Conservation (phyloP, 1,140 invertebrate species). For the Platorchestia sp. region DNA sequence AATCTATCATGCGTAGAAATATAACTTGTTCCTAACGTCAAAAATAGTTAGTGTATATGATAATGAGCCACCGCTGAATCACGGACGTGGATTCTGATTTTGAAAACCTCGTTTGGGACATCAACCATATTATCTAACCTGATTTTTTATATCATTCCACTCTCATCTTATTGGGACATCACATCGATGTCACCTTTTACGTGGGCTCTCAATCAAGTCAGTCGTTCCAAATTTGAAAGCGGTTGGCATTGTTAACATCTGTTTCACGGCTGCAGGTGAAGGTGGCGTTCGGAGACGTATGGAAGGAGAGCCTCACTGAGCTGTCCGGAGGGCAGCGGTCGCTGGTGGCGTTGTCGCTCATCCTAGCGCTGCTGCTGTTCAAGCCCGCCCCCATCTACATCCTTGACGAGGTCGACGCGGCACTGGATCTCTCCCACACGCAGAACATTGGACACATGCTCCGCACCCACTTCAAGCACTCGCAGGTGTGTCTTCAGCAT, state of each 20-base stretch:
- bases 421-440: constrained; percentile 97
- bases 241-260: background rate
- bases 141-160: background rate
- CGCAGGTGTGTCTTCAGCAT: constrained; percentile 78
- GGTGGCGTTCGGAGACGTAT: constrained; percentile 92
- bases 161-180: background rate
- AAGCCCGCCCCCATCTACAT: constrained; percentile 99
- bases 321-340: constrained; percentile 97
- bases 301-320: constrained; percentile 97
- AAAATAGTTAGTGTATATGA: too few species aligned
- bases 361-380: constrained; percentile 95
- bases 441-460: constrained; percentile 99
- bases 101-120: background rate
- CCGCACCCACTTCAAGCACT: constrained; percentile 92
- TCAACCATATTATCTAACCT: background rate
- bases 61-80: too few species aligned
- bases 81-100: too few species aligned
- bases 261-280: constrained; percentile 76
- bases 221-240: background rate
- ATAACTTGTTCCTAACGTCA: too few species aligned
- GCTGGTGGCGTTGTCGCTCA: constrained; percentile 94
- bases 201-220: background rate
- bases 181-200: too few species aligned
- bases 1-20: too few species aligned
- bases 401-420: constrained; percentile 98